These are phyloP conservation scores for Caiman crocodilus DNA, from an alignment of 2,797 vertebrate species.

Conservation along the genomic window DNA sequence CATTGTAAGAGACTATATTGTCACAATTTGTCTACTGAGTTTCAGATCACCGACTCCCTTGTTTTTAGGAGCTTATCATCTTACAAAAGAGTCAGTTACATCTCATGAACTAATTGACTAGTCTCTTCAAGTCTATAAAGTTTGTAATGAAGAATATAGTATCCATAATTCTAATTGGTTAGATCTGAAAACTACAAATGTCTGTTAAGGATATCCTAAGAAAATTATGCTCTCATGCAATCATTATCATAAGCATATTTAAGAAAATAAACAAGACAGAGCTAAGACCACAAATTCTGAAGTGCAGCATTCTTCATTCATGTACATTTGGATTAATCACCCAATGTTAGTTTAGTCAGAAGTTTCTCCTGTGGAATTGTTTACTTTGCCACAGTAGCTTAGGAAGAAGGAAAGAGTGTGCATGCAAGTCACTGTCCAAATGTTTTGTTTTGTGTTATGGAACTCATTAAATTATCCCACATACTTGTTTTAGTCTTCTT, in stretches of 20 bases:
- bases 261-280: neutral
- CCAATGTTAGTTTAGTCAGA: neutral
- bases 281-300: neutral
- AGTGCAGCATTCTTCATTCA: neutral
- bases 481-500: neutral
- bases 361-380: neutral
- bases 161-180: neutral
- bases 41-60: constrained; percentile 18
- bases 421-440: neutral
- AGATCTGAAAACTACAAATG: neutral
- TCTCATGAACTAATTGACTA: neutral
- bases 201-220: neutral
- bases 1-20: neutral
- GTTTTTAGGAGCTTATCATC: neutral
- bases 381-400: neutral
- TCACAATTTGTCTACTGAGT: constrained; percentile 4
- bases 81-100: neutral
- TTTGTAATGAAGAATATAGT: neutral
- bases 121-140: neutral
- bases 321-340: neutral
- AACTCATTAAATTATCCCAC: neutral
- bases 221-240: neutral
- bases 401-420: neutral
- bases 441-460: neutral
- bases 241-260: neutral